Conservation (phyloP, 2,888 invertebrate genomes). For the Pasiphila rectangulata region DNA sequence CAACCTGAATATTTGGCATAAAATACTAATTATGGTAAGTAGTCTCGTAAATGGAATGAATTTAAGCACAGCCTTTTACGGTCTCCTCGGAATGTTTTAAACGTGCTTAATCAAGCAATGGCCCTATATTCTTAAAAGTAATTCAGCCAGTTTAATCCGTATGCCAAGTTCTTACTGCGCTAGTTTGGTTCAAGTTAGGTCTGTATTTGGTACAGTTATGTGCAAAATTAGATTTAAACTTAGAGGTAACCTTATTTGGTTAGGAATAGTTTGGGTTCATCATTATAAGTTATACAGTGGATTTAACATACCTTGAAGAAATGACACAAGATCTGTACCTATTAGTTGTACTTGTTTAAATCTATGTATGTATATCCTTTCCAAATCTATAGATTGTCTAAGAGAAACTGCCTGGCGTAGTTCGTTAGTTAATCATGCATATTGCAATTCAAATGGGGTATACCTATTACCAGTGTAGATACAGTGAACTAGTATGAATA, state of each 20-base stretch:
- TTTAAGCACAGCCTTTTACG: constrained; percentile 14
- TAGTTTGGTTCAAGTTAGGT: constrained; percentile 13
- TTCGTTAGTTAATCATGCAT: too few species aligned
- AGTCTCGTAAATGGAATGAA: constrained; percentile 14
- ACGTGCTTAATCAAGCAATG: constrained; percentile 14
- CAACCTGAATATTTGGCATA: constrained; percentile 19
- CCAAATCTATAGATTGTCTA: too few species aligned
- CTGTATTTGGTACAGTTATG: background rate
- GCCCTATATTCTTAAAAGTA: constrained; percentile 14
- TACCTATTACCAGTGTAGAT: too few species aligned
- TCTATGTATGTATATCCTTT: too few species aligned
- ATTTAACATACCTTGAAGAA: too few species aligned
- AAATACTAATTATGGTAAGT: constrained; percentile 13
- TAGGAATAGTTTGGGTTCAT: background rate
- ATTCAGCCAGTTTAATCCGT: constrained; percentile 10
- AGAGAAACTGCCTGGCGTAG: too few species aligned
- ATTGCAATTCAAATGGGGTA: too few species aligned
- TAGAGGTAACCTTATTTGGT: constrained; percentile 3
- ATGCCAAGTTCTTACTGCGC: constrained; percentile 6
- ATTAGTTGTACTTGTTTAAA: too few species aligned
- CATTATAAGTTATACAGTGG: background rate
- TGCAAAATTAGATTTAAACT: constrained; percentile 9
- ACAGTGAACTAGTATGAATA: too few species aligned
- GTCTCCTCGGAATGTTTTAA: constrained; percentile 18
- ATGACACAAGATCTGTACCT: too few species aligned